These are phyloP conservation scores for Graphium colonna DNA, from an alignment of 2,888 invertebrate species.

Conservation along the genomic window DNA sequence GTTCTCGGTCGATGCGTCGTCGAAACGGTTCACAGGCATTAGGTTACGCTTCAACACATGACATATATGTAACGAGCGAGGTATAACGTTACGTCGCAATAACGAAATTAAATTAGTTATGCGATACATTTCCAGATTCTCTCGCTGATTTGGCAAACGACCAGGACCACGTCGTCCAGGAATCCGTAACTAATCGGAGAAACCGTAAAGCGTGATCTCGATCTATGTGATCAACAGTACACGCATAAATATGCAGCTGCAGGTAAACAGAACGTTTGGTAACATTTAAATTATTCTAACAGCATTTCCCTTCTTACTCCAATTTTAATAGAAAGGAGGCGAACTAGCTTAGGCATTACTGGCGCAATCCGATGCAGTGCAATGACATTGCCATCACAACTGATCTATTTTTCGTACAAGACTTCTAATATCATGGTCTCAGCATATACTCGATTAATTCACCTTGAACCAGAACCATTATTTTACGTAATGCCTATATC, in stretches of 20 bases:
- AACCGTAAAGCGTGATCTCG: constrained; percentile 37
- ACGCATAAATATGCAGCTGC: constrained; percentile 21
- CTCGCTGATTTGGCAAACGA: constrained; percentile 34
- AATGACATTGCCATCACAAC: constrained; percentile 7
- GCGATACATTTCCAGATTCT: constrained; percentile 25
- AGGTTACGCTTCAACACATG: not conserved
- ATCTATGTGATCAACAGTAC: constrained; percentile 32
- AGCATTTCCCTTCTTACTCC: constrained; percentile 21
- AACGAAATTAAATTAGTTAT: not conserved
- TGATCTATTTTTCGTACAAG: constrained; percentile 20
- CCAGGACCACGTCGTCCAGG: constrained; percentile 32
- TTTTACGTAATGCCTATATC: constrained; percentile 74
- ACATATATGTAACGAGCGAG: not conserved
- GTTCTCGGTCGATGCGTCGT: not conserved
- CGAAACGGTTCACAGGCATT: not conserved
- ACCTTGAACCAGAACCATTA: constrained; percentile 71
- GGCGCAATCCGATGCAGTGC: constrained; percentile 11
- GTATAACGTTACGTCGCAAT: not conserved
- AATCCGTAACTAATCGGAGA: constrained; percentile 34
- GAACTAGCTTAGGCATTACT: not conserved
- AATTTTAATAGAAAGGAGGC: constrained; percentile 22
- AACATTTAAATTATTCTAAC: constrained; percentile 22
- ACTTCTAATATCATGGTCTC: constrained; percentile 22
- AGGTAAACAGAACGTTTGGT: constrained; percentile 17
- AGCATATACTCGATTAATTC: constrained; percentile 43